Evolutionary conservation across 2,797 vertebrate genomes (phyloP).

Genomic region (Valencia hispanica): DNA sequence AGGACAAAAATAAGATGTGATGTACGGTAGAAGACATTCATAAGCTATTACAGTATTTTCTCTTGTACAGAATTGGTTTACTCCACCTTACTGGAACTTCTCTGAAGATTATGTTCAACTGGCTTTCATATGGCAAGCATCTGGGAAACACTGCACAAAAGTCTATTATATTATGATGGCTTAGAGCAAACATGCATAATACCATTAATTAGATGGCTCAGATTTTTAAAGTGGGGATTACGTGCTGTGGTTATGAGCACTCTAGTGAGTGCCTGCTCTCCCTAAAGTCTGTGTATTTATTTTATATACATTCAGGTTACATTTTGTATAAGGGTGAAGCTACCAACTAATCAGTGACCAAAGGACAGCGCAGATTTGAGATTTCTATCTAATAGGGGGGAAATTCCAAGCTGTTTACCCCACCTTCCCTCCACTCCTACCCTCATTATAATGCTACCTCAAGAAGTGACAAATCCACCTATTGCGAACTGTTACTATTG

Average conservation of each 20-base stretch:
- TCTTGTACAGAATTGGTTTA: slow-evolving; percentile 24
- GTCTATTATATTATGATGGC: not conserved
- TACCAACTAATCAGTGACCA: not conserved
- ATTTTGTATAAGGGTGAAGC: not conserved
- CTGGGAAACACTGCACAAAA: not conserved
- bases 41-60: slow-evolving; percentile 18
- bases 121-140: slow-evolving; percentile 39
- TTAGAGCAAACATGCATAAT: not conserved
- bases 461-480: no score
- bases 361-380: not conserved
- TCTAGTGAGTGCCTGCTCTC: not conserved
- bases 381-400: not conserved
- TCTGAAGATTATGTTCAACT: slow-evolving; percentile 25
- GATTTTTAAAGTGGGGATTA: not conserved
- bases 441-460: no score
- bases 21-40: slow-evolving; percentile 23
- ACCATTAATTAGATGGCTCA: not conserved
- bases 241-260: not conserved
- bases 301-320: not conserved
- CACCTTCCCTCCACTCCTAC: no score
- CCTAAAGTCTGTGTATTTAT: not conserved
- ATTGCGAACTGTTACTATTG: not conserved
- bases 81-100: slow-evolving; percentile 15
- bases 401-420: not conserved
- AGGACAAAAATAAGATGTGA: slow-evolving; percentile 30